Base-by-base conservation (phyloP, 2,113 vertebrate species). In the Loxodonta africana region DNA sequence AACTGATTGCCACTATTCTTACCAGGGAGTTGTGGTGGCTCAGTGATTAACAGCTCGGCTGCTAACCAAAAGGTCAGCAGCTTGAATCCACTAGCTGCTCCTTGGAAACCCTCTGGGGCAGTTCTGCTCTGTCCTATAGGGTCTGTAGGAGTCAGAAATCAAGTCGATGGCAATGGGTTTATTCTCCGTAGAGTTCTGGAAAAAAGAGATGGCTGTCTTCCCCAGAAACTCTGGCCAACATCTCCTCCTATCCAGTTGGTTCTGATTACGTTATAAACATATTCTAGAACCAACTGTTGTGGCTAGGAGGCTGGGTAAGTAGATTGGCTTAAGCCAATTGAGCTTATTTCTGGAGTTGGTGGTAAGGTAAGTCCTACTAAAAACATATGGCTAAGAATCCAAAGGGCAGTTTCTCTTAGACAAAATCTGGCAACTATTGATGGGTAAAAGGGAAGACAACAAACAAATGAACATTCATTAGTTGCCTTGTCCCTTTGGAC, bases 361-460 rank as follows among this genome's bases (percentile, higher is more conserved):
- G n/a, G 44, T 94, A 37, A 33, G 73, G 15, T 85, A 44, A 17
- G 3, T 88, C 74, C 62, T 80, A 69, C 26, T 10, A 53, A 33
- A 88, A 90, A 78, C 12, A 37, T 53, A 28, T 37, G 76, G 28
- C 30, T 9, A n/a, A 94, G 82, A 46, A 46, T 87, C 30, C 20
- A 20, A 33, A 76, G 69, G 67, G n/a, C 2, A 82, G 26, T 73
- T 95, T 93, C 41, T 96, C 23, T 91, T 57, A 18, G 21, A 83
- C 41, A 81, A 89, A 90, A 63, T 83, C 62, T 93, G 88, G 60
- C 62, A 96, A 53, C 77, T 82, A 65, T 78, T 88, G 26, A 78
- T 63, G 71, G 51, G 65, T 62, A 63, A 92, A 90, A 97, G 37
- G 57, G n/a, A 30, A 96, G 82, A 87, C 20, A 41, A 67, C 18